Percentiles rank a stretch among this genome's conserved stretches.
Conservation (phyloP, 2,113 vertebrate species). For the Halichoerus grypus region DNA sequence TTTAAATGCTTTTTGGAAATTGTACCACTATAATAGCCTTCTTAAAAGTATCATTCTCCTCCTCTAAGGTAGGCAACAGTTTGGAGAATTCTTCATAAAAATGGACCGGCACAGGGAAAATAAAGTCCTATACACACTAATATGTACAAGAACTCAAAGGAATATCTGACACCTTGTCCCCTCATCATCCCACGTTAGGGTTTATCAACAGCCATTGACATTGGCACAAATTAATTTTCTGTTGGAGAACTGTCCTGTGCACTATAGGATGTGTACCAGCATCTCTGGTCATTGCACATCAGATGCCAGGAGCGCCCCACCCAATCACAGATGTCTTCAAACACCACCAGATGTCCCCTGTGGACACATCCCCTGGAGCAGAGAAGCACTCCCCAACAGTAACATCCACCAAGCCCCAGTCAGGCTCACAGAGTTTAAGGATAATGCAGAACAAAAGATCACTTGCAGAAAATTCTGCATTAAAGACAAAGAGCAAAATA, state of each 20-base stretch:
- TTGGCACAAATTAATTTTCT: not conserved
- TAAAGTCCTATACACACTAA: not conserved
- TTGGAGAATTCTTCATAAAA: not conserved
- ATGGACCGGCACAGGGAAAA: not conserved
- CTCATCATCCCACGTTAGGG: not conserved
- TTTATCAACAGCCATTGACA: not conserved
- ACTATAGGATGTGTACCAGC: rapidly evolving
- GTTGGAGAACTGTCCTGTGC: not conserved
- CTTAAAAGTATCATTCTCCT: not conserved
- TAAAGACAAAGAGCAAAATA: not conserved
- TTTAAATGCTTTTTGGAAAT: not conserved
- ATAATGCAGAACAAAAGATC: not conserved
- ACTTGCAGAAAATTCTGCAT: not conserved
- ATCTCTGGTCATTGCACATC: not conserved
- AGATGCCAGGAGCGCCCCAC: not conserved
- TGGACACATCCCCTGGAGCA: not conserved
- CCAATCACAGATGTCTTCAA: not conserved
- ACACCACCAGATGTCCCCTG: not conserved
- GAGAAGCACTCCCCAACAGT: not conserved
- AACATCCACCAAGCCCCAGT: not conserved
- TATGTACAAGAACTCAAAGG: not conserved
- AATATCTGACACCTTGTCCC: not conserved
- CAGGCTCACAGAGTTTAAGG: not conserved
- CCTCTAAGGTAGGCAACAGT: not conserved
- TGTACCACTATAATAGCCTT: not conserved